Base-by-base conservation (phyloP, 2,113 vertebrate species). In the Corythoichthys haematopterus region DNA sequence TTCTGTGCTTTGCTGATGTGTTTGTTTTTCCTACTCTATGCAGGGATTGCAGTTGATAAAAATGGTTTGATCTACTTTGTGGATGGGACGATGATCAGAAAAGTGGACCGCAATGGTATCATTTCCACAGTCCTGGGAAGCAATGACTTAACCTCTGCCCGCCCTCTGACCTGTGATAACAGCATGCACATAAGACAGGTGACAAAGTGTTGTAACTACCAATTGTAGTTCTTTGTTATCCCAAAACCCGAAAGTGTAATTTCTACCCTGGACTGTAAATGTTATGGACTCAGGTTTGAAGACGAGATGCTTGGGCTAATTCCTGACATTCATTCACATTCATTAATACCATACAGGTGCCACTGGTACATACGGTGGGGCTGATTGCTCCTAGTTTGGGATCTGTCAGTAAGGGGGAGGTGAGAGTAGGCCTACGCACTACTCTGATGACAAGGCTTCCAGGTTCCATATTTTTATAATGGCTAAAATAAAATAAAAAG, bases 101-200 rank as follows among this genome's bases (percentile, higher is more conserved):
- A 97, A 86, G 95, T 99, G 38, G 97, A 99, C 87, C 94, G 95
- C 9, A 99, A 99, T 12, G 97, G 97, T 65, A 97, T 99, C 80
- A 98, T 99, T 88, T 98, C 97, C 0, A 99, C 97, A 6, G 87
- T 99, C 65, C 91, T 99, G 78, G 97, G 97, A 60, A 98, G 96
- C 69, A 98, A 98, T 0, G 97, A 99, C 80, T 89, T 99, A 78
- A 98, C 96, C 2, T 98, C 97, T 12, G 96, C 96, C 68, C 92
- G 96, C 71, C 97, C 97, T 77, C 78, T 99, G 47, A 99, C 96
- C 57, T 99, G 97, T 52, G 97, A 99, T 73, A 98, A 94, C n/a
- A 98, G 95, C 91, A 99, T 99, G 96, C 96, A 98, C 77, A 98
- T 98, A 73, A 94, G 95, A 88, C 96, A 99, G 97, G 97, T 99